A percentile compares a stretch with the other conserved stretches of the same genome.
These are phyloP conservation scores for Lycodopsis pacificus DNA, from an alignment of 2,797 vertebrate genomes.

Conservation along the genomic window DNA sequence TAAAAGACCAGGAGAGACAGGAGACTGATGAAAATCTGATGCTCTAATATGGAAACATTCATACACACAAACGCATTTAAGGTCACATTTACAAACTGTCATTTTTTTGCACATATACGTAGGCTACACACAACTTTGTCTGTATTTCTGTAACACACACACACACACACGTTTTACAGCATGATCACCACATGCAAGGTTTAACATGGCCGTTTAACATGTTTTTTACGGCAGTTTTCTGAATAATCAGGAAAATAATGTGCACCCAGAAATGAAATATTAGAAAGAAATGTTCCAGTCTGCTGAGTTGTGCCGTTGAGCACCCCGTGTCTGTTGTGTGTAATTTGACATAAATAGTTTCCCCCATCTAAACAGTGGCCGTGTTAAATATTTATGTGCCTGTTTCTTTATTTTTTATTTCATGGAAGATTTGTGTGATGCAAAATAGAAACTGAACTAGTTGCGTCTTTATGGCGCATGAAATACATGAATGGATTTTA, in stretches of 20 bases:
- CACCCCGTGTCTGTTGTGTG: constrained; percentile 60
- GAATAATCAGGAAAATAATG: constrained; percentile 63
- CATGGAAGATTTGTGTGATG: constrained; percentile 65
- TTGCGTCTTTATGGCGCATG: constrained; percentile 78
- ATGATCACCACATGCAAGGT: constrained; percentile 21
- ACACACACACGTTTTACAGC: constrained; percentile 20
- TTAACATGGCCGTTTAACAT: constrained; percentile 34
- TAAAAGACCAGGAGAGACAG: constrained; percentile 78
- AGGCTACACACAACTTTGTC: not conserved
- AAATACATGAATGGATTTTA: constrained; percentile 75
- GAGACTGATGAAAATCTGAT: not conserved
- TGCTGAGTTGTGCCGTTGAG: constrained; percentile 14
- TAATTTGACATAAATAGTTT: constrained; percentile 70
- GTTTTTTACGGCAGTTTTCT: constrained; percentile 63
- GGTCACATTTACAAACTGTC: constrained; percentile 3
- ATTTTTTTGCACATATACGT: not conserved
- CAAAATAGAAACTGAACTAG: constrained; percentile 69
- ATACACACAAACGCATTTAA: constrained; percentile 3
- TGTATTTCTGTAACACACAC: constrained; percentile 3
- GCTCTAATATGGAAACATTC: constrained; percentile 18
- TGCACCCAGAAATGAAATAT: constrained; percentile 59
- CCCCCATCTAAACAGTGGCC: constrained; percentile 65
- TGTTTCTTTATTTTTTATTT: constrained; percentile 70
- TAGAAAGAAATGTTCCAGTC: constrained; percentile 44
- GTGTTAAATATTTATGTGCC: constrained; percentile 78